phyloP scores from a whole-genome alignment of 2,888 invertebrate species.

The Morpho helenor region DNA sequence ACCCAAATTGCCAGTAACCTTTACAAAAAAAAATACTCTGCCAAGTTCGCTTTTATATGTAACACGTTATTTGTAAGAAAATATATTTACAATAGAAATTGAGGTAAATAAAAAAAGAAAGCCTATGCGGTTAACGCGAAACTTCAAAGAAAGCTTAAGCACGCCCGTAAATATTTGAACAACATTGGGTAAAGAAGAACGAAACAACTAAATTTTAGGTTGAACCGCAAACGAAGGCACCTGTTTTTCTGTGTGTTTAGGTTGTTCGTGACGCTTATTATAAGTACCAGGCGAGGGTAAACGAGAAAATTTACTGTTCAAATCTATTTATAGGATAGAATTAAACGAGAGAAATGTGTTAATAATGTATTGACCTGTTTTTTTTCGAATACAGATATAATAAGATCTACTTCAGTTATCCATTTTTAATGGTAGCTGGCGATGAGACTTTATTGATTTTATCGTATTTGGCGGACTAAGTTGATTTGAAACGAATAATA shows the following conservation, averaged over 20 bases:
- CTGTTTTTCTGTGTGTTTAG: constrained; percentile 9
- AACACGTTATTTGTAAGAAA: not conserved
- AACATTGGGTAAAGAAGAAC: constrained; percentile 4
- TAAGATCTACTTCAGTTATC: no score
- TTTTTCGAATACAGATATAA: no score
- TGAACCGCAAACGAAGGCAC: constrained; percentile 9
- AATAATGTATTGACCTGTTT: not conserved
- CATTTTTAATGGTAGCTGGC: no score
- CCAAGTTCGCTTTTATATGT: no score
- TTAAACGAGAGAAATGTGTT: not conserved
- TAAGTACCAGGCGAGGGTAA: constrained; percentile 2
- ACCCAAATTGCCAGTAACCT: no score
- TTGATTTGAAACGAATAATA: no score
- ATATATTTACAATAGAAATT: not conserved
- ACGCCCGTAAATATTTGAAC: constrained; percentile 3
- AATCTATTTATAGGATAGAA: not conserved
- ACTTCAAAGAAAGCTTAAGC: not conserved
- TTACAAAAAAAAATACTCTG: no score
- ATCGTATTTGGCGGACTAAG: no score
- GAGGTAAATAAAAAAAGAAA: not conserved
- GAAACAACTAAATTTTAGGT: constrained; percentile 12
- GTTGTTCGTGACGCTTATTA: not conserved
- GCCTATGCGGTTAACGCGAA: not conserved
- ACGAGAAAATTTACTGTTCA: constrained; percentile 3
- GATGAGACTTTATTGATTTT: no score